These are phyloP conservation scores for Benitochromis conjunctus DNA, from an alignment of 2,113 vertebrate genomes.

Conservation along the genomic window DNA sequence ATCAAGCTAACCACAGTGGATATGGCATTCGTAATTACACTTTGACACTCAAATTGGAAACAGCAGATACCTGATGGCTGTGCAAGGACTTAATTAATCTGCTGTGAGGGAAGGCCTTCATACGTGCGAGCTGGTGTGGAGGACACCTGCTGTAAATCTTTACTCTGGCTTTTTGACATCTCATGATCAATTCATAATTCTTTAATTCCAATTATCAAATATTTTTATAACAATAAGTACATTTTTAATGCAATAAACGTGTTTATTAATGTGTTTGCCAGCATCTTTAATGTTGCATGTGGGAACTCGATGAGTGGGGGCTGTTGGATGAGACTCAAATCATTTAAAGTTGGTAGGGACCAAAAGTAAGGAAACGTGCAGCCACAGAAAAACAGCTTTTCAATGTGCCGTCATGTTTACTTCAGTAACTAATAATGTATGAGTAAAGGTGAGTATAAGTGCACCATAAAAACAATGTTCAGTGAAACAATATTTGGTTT, in stretches of 20 bases:
- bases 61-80: neutral
- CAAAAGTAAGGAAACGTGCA: neutral
- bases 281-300: neutral
- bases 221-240: neutral
- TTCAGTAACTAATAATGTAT: neutral
- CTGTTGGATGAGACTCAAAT: neutral
- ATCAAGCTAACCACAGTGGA: slow-evolving; percentile 13
- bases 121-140: neutral
- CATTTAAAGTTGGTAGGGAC: neutral
- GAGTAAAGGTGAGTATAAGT: neutral
- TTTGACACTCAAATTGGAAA: slow-evolving; percentile 14
- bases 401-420: neutral
- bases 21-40: slow-evolving; percentile 5
- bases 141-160: neutral
- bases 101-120: neutral
- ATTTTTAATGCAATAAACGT: neutral
- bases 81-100: neutral
- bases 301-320: neutral
- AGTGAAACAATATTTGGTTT: neutral
- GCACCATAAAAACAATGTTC: neutral
- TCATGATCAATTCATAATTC: neutral
- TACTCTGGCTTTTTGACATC: neutral
- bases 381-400: neutral
- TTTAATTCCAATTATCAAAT: neutral
- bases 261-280: neutral